Percentiles rank a stretch among this genome's conserved stretches.
Evolutionary conservation across 2,113 vertebrate species (phyloP).

Genomic region (Chionodraco myersi): DNA sequence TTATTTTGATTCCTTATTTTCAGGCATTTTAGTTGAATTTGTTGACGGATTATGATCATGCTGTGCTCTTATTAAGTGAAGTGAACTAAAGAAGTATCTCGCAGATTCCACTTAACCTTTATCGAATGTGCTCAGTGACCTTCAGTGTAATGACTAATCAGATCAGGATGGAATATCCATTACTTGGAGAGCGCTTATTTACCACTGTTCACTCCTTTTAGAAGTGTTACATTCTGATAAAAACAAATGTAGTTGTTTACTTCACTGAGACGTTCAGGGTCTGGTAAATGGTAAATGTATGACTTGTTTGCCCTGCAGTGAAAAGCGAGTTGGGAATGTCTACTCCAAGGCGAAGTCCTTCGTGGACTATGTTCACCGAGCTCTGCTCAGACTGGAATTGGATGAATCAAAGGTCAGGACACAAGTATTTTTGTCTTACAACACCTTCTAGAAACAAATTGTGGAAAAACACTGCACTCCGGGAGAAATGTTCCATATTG

Average conservation of each 20-base stretch:
- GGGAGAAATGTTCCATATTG: background rate
- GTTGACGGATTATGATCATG: background rate
- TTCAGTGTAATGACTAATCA: constrained; percentile 41
- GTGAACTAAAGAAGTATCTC: background rate
- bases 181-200: constrained; percentile 28
- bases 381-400: constrained; percentile 89
- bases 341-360: constrained; percentile 93
- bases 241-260: constrained; percentile 7
- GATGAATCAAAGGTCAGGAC: constrained; percentile 87
- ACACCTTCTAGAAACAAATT: constrained; percentile 13
- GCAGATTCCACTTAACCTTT: constrained; percentile 13
- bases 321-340: constrained; percentile 91
- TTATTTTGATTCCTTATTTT: constrained; percentile 6
- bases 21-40: too few species aligned
- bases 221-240: constrained; percentile 5
- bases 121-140: constrained; percentile 31
- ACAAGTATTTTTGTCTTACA: constrained; percentile 16
- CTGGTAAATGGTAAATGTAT: constrained; percentile 18
- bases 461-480: background rate
- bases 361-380: constrained; percentile 91
- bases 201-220: background rate
- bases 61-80: constrained; percentile 1
- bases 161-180: constrained; percentile 14
- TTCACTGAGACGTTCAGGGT: background rate
- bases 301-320: constrained; percentile 81